Base-by-base conservation (phyloP, 2,797 vertebrate genomes). In the Molossus molossus region DNA sequence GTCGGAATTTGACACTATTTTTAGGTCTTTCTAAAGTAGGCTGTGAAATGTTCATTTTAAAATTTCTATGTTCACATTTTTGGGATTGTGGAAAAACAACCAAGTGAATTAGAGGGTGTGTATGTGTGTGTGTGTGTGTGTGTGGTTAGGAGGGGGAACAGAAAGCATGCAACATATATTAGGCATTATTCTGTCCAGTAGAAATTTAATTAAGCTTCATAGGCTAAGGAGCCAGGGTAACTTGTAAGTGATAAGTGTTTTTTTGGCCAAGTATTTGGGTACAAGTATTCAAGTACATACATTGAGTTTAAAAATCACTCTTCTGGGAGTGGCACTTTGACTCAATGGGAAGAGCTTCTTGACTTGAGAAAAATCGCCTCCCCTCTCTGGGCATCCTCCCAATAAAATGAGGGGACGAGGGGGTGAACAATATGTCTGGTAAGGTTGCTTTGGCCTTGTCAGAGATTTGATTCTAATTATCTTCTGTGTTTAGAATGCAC, bases 401-500 rank as follows among this genome's bases (percentile, higher is more conserved):
- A 14, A 48, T 90, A 40, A 72, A 77, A 73, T 10, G 13, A 65
- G 29, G 20, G 27, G 21, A 29, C 72, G 55, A 77, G 62, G 21
- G 69, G 1, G 14, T 62, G 29, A 65, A 29, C 53, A 55, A 5
- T 53, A 40, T 29, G 72, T 33, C 33, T 91, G 33, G 60, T 48
- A 65, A 72, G 29, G 21, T 81, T 77, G 15, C 67, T 91, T 62
- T 92, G 67, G 21, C 40, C 33, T 89, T 75, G 58, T 88, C 7
- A 45, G 8, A 64, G 15, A 3, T 57, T 87, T 62, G 67, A 57
- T 33, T 69, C 23, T 84, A 69, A 75, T 64, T 76, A 25, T 29
- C 21, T 62, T 84, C 83, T 64, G 83, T 87, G n/a, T 92, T 95
- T 93, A 55, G n/a, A 93, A 50, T n/a, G 25, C 14, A 29, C 48